Conservation (phyloP, 2,797 vertebrate genomes). For the Lepidocolaptes lacrymiger region DNA sequence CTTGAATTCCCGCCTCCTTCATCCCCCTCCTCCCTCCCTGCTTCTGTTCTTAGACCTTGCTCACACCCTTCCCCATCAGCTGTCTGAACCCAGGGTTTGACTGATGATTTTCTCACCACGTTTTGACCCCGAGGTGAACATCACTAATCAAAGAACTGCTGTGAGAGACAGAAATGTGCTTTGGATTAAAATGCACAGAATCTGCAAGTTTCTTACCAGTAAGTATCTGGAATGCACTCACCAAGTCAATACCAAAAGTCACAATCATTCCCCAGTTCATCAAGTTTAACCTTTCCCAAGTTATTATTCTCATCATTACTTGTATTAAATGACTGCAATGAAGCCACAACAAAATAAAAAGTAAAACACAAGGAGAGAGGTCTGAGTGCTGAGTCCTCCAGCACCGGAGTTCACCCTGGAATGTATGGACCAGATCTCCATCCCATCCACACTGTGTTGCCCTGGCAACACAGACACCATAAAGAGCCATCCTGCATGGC, state of each 20-base stretch:
- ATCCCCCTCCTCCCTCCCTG: background rate
- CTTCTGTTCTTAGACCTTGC: background rate
- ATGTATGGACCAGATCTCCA: background rate
- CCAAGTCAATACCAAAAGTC: slow-evolving; percentile 22
- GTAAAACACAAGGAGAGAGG: accelerated
- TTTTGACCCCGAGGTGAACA: slow-evolving; percentile 25
- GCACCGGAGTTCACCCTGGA: background rate
- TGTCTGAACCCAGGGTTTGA: background rate
- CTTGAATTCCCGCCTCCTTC: background rate
- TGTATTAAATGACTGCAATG: slow-evolving; percentile 1
- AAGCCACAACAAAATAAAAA: background rate
- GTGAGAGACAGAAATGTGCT: slow-evolving; percentile 41
- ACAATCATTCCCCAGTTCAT: slow-evolving; percentile 14
- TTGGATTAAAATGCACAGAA: slow-evolving; percentile 34
- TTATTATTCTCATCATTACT: slow-evolving; percentile 46
- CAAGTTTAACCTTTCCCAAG: background rate
- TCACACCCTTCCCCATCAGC: background rate
- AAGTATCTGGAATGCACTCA: background rate
- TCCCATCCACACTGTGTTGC: background rate
- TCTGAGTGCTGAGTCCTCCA: background rate
- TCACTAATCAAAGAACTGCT: slow-evolving; percentile 44
- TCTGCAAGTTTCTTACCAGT: background rate
- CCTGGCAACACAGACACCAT: background rate
- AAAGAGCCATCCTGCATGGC: background rate
- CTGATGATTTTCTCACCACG: slow-evolving; percentile 9